A percentile compares a stretch with the other conserved stretches of the same genome.
Evolutionary conservation across 2,113 vertebrate species (phyloP).

Genomic region (Acinonyx jubatus): DNA sequence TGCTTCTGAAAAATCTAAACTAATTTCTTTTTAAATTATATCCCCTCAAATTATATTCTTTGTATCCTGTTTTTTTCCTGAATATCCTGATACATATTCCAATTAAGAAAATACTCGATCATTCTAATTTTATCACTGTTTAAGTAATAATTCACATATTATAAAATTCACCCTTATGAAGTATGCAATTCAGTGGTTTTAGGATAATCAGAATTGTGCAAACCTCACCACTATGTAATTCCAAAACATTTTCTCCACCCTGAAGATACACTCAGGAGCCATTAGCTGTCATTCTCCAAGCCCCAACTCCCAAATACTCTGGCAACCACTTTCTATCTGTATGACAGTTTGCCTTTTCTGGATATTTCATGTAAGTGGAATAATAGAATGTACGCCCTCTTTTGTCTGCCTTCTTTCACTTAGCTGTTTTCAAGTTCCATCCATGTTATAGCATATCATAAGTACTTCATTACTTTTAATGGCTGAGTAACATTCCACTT

Average conservation of each 20-base stretch:
- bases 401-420: neutral
- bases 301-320: neutral
- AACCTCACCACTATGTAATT: neutral
- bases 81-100: neutral
- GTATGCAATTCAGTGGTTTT: neutral
- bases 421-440: neutral
- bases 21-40: neutral
- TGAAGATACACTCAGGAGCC: neutral
- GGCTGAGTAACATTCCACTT: neutral
- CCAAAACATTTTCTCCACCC: neutral
- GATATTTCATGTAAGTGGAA: neutral
- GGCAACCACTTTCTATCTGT: neutral
- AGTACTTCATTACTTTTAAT: neutral
- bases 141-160: neutral
- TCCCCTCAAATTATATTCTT: neutral
- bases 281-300: neutral
- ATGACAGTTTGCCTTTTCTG: neutral
- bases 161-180: slow-evolving; percentile 26
- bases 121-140: slow-evolving; percentile 20
- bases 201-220: neutral
- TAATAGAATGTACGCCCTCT: neutral
- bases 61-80: neutral
- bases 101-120: neutral
- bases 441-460: neutral
- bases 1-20: neutral